These are phyloP conservation scores for Araneus ventricosus DNA, from an alignment of 1,140 invertebrate genomes.

Conservation along the genomic window DNA sequence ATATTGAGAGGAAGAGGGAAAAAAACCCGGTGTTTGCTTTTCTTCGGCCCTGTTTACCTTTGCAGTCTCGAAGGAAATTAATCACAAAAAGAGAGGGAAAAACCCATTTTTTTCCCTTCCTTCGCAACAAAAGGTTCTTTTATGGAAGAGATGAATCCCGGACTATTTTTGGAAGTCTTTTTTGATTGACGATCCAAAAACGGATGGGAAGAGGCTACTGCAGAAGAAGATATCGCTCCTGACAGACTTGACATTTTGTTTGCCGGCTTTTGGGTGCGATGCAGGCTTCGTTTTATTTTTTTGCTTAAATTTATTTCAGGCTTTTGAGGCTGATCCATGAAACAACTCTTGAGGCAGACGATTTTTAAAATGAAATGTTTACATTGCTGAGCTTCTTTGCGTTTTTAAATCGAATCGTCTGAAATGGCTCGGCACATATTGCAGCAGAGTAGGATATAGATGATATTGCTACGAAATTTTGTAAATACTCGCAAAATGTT, in stretches of 20 bases:
- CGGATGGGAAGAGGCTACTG: background rate
- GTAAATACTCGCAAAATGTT: too few relatives aligned
- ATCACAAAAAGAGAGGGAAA: constrained; percentile 9
- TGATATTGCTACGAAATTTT: background rate
- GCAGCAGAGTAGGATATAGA: too few relatives aligned
- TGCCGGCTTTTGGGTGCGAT: background rate
- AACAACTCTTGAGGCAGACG: background rate
- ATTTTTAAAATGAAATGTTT: background rate
- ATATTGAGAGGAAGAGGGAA: background rate
- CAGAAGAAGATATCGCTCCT: constrained; percentile 37
- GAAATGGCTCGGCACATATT: too few relatives aligned
- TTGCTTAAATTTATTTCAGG: background rate
- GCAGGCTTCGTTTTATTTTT: background rate
- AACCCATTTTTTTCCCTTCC: background rate
- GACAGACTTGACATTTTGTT: background rate
- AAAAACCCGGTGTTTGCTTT: background rate
- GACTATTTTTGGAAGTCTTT: constrained; percentile 40
- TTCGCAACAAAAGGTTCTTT: constrained; percentile 4
- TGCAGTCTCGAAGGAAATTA: background rate
- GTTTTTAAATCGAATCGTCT: background rate
- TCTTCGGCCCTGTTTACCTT: background rate
- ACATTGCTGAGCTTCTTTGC: too few relatives aligned
- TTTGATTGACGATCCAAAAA: constrained; percentile 48
- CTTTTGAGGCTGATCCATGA: background rate
- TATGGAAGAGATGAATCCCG: background rate